These are phyloP conservation scores for Ahaetulla prasina DNA, from an alignment of 2,113 vertebrate genomes.

Conservation along the genomic window DNA sequence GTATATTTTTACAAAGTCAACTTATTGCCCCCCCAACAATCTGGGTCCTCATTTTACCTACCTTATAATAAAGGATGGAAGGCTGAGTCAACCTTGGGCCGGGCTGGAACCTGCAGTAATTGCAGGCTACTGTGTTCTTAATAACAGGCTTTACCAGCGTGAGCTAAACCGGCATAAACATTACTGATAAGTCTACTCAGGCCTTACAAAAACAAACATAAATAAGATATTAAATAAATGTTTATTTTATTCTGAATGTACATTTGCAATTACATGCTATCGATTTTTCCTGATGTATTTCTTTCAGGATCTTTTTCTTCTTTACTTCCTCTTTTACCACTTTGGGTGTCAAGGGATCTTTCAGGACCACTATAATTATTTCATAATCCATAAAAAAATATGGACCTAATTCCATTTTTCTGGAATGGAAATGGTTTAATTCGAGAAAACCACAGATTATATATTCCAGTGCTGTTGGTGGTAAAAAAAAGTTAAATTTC, in stretches of 20 bases:
- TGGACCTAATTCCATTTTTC: not conserved
- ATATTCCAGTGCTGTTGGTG: not conserved
- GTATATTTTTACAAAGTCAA: too few species aligned
- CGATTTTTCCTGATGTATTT: not conserved
- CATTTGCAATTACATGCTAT: not conserved
- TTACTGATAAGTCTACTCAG: not conserved
- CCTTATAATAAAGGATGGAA: too few species aligned
- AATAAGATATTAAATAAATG: slow-evolving; percentile 38
- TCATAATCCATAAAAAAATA: too few species aligned
- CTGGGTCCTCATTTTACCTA: too few species aligned
- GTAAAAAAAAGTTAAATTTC: not conserved
- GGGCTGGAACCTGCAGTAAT: too few species aligned
- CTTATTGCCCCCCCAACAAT: too few species aligned
- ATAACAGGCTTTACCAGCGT: too few species aligned
- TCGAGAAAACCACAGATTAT: not conserved
- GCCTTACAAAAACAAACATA: slow-evolving; percentile 6
- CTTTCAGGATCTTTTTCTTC: not conserved
- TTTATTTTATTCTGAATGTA: slow-evolving; percentile 22
- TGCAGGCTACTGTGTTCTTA: too few species aligned
- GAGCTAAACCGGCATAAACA: too few species aligned
- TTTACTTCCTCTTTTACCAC: not conserved
- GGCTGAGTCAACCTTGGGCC: too few species aligned
- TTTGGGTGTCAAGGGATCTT: not conserved
- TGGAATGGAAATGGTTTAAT: not conserved
- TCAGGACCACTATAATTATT: not conserved